phyloP scores from a whole-genome alignment of 1,140 invertebrate species.

The Pogonomyrmex barbatus region DNA sequence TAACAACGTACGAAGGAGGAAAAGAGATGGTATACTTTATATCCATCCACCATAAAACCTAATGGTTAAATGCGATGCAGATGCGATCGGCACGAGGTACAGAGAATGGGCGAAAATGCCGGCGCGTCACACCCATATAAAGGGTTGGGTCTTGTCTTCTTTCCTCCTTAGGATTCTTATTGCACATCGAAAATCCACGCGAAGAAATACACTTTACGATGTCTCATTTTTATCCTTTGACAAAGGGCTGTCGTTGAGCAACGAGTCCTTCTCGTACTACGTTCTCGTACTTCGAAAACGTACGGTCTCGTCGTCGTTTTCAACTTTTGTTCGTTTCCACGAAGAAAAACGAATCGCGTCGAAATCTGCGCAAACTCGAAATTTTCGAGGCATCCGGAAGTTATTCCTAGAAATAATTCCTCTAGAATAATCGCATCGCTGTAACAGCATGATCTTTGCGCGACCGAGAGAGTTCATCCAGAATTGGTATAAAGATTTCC shows the following conservation, averaged over 20 bases:
- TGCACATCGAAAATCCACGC: not conserved
- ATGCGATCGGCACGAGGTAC: slow-evolving; percentile 61
- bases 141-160: slow-evolving; percentile 2
- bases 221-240: not conserved
- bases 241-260: not conserved
- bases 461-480: not conserved
- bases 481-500: not conserved
- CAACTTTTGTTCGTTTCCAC: not conserved
- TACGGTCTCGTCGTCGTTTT: not conserved
- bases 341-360: not conserved
- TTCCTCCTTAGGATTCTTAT: not conserved
- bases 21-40: slow-evolving; percentile 45
- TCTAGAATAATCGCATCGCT: not conserved
- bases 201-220: not conserved
- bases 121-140: slow-evolving; percentile 48
- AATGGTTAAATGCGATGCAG: slow-evolving; percentile 70
- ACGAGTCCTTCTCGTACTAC: not conserved
- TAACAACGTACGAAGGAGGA: not conserved
- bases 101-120: slow-evolving; percentile 29
- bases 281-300: not conserved
- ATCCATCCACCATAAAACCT: slow-evolving; percentile 73
- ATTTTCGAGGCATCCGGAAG: not conserved
- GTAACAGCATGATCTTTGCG: not conserved
- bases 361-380: not conserved
- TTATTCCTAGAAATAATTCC: not conserved